These are phyloP conservation scores for Amazonetta brasiliensis DNA, from an alignment of 2,797 vertebrate species.

Conservation along the genomic window DNA sequence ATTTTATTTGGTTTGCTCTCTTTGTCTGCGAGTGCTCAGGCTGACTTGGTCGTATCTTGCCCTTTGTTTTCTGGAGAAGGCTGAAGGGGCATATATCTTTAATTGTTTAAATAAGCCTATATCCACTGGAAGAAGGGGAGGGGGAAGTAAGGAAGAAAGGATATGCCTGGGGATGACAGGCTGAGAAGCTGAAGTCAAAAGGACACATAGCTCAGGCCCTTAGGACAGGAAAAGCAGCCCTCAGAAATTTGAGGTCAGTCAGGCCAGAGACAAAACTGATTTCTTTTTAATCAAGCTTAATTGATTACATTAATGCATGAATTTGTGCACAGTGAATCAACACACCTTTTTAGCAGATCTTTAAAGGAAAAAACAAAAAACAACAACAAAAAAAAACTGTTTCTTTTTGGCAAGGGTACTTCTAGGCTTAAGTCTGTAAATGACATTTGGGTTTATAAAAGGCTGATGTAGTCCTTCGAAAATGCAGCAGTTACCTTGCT, in stretches of 20 bases:
- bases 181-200: constrained; percentile 53
- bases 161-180: constrained; percentile 20
- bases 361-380: neutral
- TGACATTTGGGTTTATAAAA: neutral
- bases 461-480: neutral
- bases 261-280: constrained; percentile 47
- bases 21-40: neutral
- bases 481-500: neutral
- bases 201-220: constrained; percentile 27
- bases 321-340: neutral
- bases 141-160: neutral
- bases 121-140: neutral
- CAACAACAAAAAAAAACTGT: neutral
- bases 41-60: neutral
- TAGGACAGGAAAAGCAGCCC: constrained; percentile 35
- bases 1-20: constrained; percentile 5
- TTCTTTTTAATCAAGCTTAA: constrained; percentile 65
- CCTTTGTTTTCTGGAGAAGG: neutral
- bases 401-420: neutral
- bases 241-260: constrained; percentile 38
- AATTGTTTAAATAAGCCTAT: constrained; percentile 58
- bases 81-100: neutral
- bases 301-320: constrained; percentile 49
- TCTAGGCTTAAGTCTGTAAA: neutral
- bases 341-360: neutral